phyloP scores from a whole-genome alignment of 2,113 vertebrate species.

The Notothenia rossii region DNA sequence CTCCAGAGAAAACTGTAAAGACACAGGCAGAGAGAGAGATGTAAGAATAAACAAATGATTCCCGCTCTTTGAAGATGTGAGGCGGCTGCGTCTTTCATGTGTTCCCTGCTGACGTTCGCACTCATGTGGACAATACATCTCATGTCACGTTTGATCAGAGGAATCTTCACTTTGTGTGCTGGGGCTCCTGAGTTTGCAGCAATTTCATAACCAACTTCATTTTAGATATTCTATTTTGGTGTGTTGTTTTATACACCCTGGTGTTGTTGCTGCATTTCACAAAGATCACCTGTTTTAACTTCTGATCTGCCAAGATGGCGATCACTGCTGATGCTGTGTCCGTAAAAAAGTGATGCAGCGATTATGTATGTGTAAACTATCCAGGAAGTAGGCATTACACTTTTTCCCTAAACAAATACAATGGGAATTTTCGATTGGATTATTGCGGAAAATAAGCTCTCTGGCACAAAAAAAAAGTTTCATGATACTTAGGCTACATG shows the following conservation, averaged over 20 bases:
- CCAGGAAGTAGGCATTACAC: too few species aligned
- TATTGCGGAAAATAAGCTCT: too few species aligned
- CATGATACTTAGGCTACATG: too few species aligned
- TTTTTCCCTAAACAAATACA: too few species aligned
- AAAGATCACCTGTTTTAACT: background rate
- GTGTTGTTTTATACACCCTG: background rate
- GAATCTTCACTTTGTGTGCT: background rate
- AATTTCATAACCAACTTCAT: slow-evolving; percentile 17
- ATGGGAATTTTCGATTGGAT: too few species aligned
- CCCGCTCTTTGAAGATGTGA: slow-evolving; percentile 73
- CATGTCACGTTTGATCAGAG: slow-evolving; percentile 39
- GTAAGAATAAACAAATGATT: slow-evolving; percentile 64
- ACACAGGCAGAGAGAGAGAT: slow-evolving; percentile 48
- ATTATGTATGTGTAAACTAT: too few species aligned
- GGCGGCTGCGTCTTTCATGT: slow-evolving; percentile 62
- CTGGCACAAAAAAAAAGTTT: too few species aligned
- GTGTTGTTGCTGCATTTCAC: background rate
- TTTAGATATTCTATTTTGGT: background rate
- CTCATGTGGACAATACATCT: slow-evolving; percentile 44
- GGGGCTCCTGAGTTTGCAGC: background rate
- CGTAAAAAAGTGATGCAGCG: background rate
- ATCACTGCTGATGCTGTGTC: background rate
- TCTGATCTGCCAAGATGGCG: background rate
- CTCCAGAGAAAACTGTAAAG: slow-evolving; percentile 44
- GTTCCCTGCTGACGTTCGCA: slow-evolving; percentile 28